Evolutionary conservation across 1,140 invertebrate genomes (phyloP), one percentile per base, ranked within the genome.

Genomic region (Phthorimaea operculella): DNA sequence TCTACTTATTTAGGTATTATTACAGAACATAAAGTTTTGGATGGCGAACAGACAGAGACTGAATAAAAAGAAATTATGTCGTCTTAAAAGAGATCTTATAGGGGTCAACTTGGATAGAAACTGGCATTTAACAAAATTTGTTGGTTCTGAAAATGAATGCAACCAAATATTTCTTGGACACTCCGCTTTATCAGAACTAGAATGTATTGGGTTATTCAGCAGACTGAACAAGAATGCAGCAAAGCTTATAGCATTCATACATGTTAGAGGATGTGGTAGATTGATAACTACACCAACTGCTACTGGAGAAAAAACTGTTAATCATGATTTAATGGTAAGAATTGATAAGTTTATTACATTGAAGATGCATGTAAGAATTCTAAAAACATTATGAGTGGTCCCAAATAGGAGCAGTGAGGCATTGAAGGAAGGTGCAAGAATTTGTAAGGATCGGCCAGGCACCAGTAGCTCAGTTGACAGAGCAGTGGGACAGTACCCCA

Each of bases 21-120:
- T 28, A 28, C 21, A 28, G 21, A 28, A 28, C 21, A 28, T 4
- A 4, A 28, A 28, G 21, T 28, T 28, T 28, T 28, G 21, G 21
- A 28, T 28, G 6, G 21, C 2, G 21, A 28, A 28, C 21, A 28
- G 21, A 28, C 21, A 28, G 21, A 28, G 2, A 28, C 2, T 28
- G 2, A 28, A 28, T 28, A 28, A 28, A 28, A 2, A 6, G 6
- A 28, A 28, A 28, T 4, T 2, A 4, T 28, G 21, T 28, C 21
- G 6, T 28, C 2, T 4, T 28, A 6, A 6, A 28, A 28, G 36
- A n/a, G 36, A 39, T 5, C 62, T 68, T 12, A 16, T 70, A 53
- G 80, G 80, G 21, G 74, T 83, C 6, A 76, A 73, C 51, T 65
- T 83, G 39, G 70, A 72, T 16, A 70, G 76, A 59, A 82, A 83